Percentiles rank a stretch among this genome's conserved stretches.
phyloP scores from a whole-genome alignment of 2,797 vertebrate genomes.

The Coendou prehensilis region DNA sequence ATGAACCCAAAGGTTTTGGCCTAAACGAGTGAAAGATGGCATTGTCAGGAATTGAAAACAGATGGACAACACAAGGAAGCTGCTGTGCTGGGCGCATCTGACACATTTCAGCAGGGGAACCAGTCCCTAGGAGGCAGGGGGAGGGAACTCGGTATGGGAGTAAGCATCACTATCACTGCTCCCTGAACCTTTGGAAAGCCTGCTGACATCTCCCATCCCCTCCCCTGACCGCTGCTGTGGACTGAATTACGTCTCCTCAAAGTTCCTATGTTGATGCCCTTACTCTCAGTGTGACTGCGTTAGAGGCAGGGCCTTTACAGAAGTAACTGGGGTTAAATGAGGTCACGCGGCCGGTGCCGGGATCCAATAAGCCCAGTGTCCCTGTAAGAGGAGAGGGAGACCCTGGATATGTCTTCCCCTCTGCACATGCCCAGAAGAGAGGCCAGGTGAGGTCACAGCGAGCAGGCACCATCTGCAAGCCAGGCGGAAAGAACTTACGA shows the following conservation, averaged over 20 bases:
- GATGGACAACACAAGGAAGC: background rate
- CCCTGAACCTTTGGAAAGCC: background rate
- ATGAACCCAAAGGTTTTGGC: background rate
- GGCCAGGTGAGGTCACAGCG: background rate
- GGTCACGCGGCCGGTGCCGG: no score
- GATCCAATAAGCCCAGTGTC: background rate
- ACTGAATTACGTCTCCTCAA: background rate
- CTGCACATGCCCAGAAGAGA: background rate
- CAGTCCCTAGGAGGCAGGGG: no score
- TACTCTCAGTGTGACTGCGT: background rate
- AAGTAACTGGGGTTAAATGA: background rate
- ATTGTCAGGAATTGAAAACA: background rate
- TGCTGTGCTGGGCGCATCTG: background rate
- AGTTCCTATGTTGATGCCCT: no score
- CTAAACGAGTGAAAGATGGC: background rate
- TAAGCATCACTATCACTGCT: fast-evolving
- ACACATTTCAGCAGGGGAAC: background rate
- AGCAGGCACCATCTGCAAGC: background rate
- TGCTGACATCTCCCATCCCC: background rate
- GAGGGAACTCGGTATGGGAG: background rate
- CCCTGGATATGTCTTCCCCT: background rate
- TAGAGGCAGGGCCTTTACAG: background rate
- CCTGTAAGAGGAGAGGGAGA: background rate
- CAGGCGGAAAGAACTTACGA: background rate
- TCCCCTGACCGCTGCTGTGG: background rate